phyloP scores from a whole-genome alignment of 1,140 invertebrate genomes.

The Neodiprion fabricii region DNA sequence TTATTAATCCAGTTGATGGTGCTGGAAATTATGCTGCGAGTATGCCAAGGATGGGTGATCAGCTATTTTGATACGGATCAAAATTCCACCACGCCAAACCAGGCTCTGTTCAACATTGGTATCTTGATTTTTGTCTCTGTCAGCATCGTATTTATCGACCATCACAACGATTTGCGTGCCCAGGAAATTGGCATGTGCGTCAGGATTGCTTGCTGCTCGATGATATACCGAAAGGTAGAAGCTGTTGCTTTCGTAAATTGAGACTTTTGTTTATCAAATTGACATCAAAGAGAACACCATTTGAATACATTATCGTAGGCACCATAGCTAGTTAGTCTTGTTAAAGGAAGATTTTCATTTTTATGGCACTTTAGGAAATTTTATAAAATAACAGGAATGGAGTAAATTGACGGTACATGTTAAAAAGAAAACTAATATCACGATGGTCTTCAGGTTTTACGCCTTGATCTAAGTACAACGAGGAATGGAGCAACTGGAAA shows the following conservation, averaged over 20 bases:
- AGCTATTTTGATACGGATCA: slow-evolving; percentile 56
- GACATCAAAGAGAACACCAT: too few relatives aligned
- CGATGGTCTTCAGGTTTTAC: slow-evolving; percentile 63
- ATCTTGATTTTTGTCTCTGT: slow-evolving; percentile 46
- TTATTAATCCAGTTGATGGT: slow-evolving; percentile 45
- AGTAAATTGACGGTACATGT: slow-evolving; percentile 10
- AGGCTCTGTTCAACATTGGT: slow-evolving; percentile 52
- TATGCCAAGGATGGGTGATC: slow-evolving; percentile 64
- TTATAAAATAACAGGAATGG: too few relatives aligned
- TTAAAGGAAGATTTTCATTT: too few relatives aligned
- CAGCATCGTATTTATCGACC: slow-evolving; percentile 46
- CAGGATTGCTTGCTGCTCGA: slow-evolving; percentile 65
- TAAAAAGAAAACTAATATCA: too few relatives aligned
- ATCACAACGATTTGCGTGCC: slow-evolving; percentile 58
- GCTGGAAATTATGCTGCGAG: slow-evolving; percentile 54
- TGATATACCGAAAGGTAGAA: slow-evolving; percentile 70
- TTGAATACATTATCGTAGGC: too few relatives aligned
- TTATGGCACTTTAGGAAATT: too few relatives aligned
- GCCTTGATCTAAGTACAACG: slow-evolving; percentile 67
- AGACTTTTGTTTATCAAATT: neutral
- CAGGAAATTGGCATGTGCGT: slow-evolving; percentile 67
- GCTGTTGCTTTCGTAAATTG: neutral
- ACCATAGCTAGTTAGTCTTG: too few relatives aligned
- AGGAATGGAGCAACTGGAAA: slow-evolving; percentile 79
- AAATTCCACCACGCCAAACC: slow-evolving; percentile 36